phyloP scores from a whole-genome alignment of 2,888 invertebrate genomes.

The Drosophila parthenogenetica region DNA sequence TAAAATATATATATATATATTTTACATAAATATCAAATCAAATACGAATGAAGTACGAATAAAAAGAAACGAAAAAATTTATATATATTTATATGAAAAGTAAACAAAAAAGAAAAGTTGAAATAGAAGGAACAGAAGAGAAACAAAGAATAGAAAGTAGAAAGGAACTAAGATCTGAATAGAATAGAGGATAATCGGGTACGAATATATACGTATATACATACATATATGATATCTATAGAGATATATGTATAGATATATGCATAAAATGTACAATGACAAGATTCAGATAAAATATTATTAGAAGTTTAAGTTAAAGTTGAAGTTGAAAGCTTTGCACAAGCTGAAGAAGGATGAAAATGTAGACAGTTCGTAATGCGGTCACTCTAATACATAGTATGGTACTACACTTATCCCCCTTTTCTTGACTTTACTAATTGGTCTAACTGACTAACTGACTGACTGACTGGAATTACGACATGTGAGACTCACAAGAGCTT shows the following conservation, averaged over 20 bases:
- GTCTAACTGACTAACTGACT: constrained; percentile 24
- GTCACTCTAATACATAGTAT: constrained; percentile 21
- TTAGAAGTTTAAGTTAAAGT: background rate
- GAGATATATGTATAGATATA: constrained; percentile 37
- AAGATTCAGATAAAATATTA: constrained; percentile 45
- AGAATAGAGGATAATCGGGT: constrained; percentile 50
- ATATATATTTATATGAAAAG: constrained; percentile 15
- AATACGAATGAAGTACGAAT: constrained; percentile 47
- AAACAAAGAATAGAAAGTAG: constrained; percentile 36
- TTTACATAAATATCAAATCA: constrained; percentile 49
- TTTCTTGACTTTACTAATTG: constrained; percentile 7
- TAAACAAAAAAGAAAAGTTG: constrained; percentile 25
- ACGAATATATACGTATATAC: constrained; percentile 45
- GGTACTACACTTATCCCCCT: background rate
- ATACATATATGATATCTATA: constrained; percentile 34
- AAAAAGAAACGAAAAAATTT: constrained; percentile 24
- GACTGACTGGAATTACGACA: constrained; percentile 21
- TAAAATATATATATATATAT: constrained; percentile 46
- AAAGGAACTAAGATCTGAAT: constrained; percentile 51
- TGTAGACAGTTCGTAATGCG: constrained; percentile 15
- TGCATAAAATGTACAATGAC: constrained; percentile 67
- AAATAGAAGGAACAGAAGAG: constrained; percentile 25
- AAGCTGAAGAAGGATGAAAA: constrained; percentile 41
- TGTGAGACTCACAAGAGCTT: constrained; percentile 28
- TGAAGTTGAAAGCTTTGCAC: constrained; percentile 49